These are phyloP conservation scores for Oceanodroma tethys DNA, from an alignment of 2,113 vertebrate species.

Conservation along the genomic window DNA sequence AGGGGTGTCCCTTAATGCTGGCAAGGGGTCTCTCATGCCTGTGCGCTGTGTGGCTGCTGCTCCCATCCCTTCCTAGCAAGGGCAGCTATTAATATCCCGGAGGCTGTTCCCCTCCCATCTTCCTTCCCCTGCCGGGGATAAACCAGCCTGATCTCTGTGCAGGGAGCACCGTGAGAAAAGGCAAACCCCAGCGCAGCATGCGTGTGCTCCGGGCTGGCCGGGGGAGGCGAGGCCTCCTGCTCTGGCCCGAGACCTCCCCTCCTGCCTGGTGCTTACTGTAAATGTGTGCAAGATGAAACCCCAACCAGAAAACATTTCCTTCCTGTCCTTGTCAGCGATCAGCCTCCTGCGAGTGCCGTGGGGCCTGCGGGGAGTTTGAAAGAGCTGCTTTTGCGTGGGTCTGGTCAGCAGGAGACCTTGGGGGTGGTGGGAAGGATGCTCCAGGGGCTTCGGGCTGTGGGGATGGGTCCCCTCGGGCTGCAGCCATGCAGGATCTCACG, in stretches of 20 bases:
- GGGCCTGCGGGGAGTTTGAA: background rate
- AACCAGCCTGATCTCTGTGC: background rate
- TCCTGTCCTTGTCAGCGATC: slow-evolving; percentile 23
- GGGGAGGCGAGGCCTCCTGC: background rate
- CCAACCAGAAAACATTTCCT: slow-evolving; percentile 41
- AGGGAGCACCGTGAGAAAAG: slow-evolving; percentile 4
- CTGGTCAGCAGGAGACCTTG: background rate
- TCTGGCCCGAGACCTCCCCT: background rate
- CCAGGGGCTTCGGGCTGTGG: background rate
- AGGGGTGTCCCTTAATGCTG: background rate
- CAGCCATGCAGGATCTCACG: background rate
- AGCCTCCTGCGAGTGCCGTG: rapidly evolving
- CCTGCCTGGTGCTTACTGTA: slow-evolving; percentile 7
- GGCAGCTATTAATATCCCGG: background rate
- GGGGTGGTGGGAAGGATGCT: background rate
- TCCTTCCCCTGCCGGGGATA: background rate
- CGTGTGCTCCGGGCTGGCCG: rapidly evolving
- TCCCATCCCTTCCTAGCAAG: background rate
- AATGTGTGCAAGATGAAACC: slow-evolving; percentile 39
- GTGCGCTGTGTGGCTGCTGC: background rate
- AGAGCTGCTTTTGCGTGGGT: background rate
- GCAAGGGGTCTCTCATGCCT: background rate
- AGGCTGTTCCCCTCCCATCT: background rate
- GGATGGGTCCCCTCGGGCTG: background rate
- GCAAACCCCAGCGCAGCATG: background rate